Percentiles rank a stretch among this genome's conserved stretches.
Conservation (phyloP, 2,113 vertebrate genomes). For the Dicrurus megarhynchus region DNA sequence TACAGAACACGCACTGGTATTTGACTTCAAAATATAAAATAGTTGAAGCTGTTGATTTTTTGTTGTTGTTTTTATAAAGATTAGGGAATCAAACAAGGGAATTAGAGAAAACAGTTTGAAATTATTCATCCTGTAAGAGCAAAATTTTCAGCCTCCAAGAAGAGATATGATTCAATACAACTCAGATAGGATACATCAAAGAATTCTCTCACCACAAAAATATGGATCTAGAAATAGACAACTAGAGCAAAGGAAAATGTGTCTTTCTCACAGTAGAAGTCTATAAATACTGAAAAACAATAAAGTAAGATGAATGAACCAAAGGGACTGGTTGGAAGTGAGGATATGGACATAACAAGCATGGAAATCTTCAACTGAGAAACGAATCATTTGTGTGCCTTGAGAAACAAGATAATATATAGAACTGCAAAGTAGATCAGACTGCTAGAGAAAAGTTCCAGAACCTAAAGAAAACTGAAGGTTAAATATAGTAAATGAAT, state of each 20-base stretch:
- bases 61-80: background rate
- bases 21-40: background rate
- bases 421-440: background rate
- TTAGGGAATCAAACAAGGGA: background rate
- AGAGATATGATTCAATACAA: background rate
- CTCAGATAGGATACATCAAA: conserved; percentile 5
- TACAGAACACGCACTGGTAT: rapidly evolving
- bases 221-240: background rate
- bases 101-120: background rate
- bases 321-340: background rate
- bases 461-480: background rate
- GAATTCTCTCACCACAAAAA: background rate
- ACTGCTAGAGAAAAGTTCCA: background rate
- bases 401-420: background rate
- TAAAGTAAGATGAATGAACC: background rate
- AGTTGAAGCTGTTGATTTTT: background rate
- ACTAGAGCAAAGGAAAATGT: background rate
- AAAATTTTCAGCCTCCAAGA: background rate
- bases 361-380: background rate
- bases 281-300: background rate
- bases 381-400: rapidly evolving
- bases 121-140: background rate
- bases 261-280: background rate
- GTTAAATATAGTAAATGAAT: background rate
- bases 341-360: background rate